Percentiles rank a stretch among this genome's conserved stretches.
These are phyloP conservation scores for Temnothorax longispinosus DNA, from an alignment of 1,140 invertebrate species.

Conservation along the genomic window DNA sequence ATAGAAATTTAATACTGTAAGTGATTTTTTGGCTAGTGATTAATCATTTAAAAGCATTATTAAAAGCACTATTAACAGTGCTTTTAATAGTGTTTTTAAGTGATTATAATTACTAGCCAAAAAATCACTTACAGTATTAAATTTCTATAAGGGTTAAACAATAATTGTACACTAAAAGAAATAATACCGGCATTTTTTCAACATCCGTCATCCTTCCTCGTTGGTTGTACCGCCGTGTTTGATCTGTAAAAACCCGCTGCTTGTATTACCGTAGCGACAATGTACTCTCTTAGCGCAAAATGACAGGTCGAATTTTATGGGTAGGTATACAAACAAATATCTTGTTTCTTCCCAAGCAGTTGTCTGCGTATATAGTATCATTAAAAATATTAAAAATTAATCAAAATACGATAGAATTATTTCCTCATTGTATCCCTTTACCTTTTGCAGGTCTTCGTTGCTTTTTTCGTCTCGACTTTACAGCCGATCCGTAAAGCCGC, in stretches of 20 bases:
- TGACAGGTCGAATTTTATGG: constrained; percentile 38
- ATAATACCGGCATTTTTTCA: neutral
- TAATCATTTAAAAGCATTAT: too few relatives aligned
- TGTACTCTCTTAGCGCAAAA: neutral
- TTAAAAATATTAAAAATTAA: constrained; percentile 45
- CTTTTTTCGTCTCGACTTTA: neutral
- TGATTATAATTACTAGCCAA: too few relatives aligned
- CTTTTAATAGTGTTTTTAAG: too few relatives aligned
- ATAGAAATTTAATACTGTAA: too few relatives aligned
- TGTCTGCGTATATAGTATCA: neutral
- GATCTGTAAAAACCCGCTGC: neutral
- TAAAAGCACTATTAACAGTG: too few relatives aligned
- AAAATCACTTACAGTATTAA: too few relatives aligned
- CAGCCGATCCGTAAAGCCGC: neutral
- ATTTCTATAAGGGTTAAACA: too few relatives aligned
- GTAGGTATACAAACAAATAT: constrained; percentile 37
- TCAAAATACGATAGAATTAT: neutral
- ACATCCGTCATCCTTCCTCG: neutral
- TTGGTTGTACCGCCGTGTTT: neutral
- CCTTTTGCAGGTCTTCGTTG: neutral
- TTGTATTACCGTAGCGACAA: neutral
- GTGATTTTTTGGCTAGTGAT: too few relatives aligned
- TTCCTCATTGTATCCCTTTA: neutral
- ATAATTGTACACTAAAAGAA: neutral
- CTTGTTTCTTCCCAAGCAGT: neutral